Evolutionary conservation across 2,113 vertebrate genomes (phyloP), one percentile per base, ranked within the genome.

Genomic region (Chloroceryle aenea): DNA sequence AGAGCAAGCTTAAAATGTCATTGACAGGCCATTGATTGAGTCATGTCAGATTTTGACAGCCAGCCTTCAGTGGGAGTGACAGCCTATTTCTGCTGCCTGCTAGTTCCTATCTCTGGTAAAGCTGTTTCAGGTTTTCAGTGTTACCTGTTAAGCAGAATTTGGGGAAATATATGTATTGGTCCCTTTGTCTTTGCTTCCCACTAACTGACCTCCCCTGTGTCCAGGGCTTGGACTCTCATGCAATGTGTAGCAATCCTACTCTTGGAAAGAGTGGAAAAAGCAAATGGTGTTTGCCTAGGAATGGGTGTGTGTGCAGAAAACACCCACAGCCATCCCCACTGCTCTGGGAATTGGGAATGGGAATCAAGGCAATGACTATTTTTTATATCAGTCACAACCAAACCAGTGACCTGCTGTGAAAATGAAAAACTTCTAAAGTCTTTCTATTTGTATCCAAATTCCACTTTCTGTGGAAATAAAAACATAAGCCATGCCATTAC

Each of bases 261-360:
- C 45, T 71, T 58, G 71, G 42, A 72, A 90, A 84, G 19, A 66
- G 16, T 12, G 76, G n/a, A 61, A 80, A 75, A 38, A 29, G 13
- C 45, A 72, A 66, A 42, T 0, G 18, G 12, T 13, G 14, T 45
- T 87, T 69, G 30, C 53, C 9, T 25, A 34, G 64, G 40, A 66
- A 66, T 7, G 43, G 34, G 23, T 0, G 2, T 12, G 21, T 43
- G 34, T 36, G 16, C 42, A 53, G 59, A 69, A 71, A 58, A 48
- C 1, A 1, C 36, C 38, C 18, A 12, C 55, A 53, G 64, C 26
- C 53, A 32, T 8, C 38, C 21, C 14, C 0, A 0, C 45, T 71
- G 64, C 30, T 77, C 50, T 56, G 56, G 42, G 42, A 87, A 87
- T 3, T 55, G 42, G 29, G 22, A n/a, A 14, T 74, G 26, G 38